phyloP scores from a whole-genome alignment of 2,797 vertebrate genomes.

The Ammospiza maritima region DNA sequence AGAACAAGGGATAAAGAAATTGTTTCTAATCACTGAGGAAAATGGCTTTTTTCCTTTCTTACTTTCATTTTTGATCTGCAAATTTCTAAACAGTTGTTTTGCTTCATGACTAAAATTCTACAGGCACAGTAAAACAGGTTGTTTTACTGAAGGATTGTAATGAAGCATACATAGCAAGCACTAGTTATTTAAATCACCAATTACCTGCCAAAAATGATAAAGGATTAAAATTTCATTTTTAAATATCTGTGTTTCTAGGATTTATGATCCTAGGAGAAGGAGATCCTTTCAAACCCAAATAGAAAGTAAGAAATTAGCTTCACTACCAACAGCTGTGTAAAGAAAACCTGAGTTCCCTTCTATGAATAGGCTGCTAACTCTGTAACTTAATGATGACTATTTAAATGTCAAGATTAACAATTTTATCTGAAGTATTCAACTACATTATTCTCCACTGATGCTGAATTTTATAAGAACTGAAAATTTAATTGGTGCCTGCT shows the following conservation, averaged over 20 bases:
- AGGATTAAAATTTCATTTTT: not conserved
- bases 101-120: not conserved
- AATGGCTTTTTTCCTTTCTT: not conserved
- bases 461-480: constrained; percentile 18
- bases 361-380: not conserved
- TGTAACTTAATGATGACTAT: constrained; percentile 31
- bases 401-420: constrained; percentile 48
- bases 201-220: not conserved
- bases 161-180: not conserved
- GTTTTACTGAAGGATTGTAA: not conserved
- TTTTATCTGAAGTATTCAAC: constrained; percentile 38
- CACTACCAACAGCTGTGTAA: not conserved
- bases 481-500: constrained; percentile 47
- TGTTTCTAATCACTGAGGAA: not conserved
- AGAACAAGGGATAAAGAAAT: not conserved
- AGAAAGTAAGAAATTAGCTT: not conserved
- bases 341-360: not conserved
- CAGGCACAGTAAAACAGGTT: not conserved
- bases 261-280: not conserved
- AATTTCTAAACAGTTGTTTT: not conserved
- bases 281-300: not conserved
- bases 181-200: not conserved
- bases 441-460: constrained; percentile 9
- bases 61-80: not conserved
- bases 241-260: not conserved